Base-by-base conservation (phyloP, 2,113 vertebrate species). In the Toxostoma redivivum region DNA sequence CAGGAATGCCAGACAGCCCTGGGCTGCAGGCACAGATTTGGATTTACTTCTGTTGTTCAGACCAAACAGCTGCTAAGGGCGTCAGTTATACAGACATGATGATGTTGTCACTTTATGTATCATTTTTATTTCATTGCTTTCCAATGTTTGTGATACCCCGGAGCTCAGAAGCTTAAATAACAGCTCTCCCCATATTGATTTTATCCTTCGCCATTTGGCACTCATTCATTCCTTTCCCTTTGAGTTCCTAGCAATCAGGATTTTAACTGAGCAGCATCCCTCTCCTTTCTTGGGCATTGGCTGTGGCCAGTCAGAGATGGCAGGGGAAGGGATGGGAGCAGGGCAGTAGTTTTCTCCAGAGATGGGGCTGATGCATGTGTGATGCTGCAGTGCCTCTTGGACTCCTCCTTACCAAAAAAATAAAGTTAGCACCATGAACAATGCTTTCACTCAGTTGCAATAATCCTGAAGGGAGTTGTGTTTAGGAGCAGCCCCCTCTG, bases 51-150 rank as follows among this genome's bases (percentile, higher is more conserved):
- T 96, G 86, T 95, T 96, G 91, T 94, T 96, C 94, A 78, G 87
- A 95, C 73, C 82, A 95, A 94, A 81, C 69, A 95, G 90, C 92
- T 92, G 88, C 81, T 83, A 54, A 86, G 86, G 91, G 87, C 82
- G 83, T 95, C 94, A 94, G 81, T 74, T 42, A 40, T 76, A 92
- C 69, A 95, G 95, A 77, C 87, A 79, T 38, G 79, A 92, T 73
- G 86, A 85, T 88, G 70, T 92, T 92, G 88, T 94, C 78, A 90
- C 90, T 86, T 90, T 91, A 91, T 94, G 92, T 94, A 97, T 97
- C 95, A 96, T 96, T 96, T 95, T 96, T 95, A 96, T 95, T 95
- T 96, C 95, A 96, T 94, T 95, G 94, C 92, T 96, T 69, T 88
- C 93, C 83, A 71, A 86, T 28, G 71, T 89, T 84, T 91, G 62